A percentile compares a stretch with the other conserved stretches of the same genome.
Conservation (phyloP, 2,888 invertebrate species). For the Nasonovia ribisnigri region DNA sequence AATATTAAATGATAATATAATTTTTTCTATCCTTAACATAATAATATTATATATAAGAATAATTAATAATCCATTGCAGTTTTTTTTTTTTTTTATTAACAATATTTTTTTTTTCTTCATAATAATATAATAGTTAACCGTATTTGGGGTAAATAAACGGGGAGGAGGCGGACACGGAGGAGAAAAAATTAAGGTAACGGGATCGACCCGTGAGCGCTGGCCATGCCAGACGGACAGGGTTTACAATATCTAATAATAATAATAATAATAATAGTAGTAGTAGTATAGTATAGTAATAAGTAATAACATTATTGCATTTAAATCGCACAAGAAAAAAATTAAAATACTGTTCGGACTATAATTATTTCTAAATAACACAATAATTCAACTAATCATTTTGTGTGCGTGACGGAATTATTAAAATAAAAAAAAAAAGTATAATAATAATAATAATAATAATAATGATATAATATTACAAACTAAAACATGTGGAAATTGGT, state of each 20-base stretch:
- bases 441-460: constrained; percentile 31
- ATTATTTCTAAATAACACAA: constrained; percentile 38
- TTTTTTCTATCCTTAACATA: constrained; percentile 64
- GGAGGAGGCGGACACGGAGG: not conserved
- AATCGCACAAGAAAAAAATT: constrained; percentile 43
- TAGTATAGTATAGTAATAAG: constrained; percentile 45
- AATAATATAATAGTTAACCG: constrained; percentile 40
- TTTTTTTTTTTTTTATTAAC: constrained; percentile 50
- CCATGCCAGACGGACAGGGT: not conserved
- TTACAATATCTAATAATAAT: constrained; percentile 34
- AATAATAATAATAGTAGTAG: constrained; percentile 34
- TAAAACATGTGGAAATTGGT: constrained; percentile 61
- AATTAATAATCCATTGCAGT: constrained; percentile 63
- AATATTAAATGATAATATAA: constrained; percentile 63
- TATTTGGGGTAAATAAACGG: constrained; percentile 23
- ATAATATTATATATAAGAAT: constrained; percentile 63
- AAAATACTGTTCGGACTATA: constrained; percentile 60
- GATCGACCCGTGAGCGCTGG: not conserved
- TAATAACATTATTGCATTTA: constrained; percentile 52
- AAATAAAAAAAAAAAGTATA: constrained; percentile 10
- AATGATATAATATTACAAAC: constrained; percentile 44
- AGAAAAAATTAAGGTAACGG: constrained; percentile 57
- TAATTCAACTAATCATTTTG: constrained; percentile 52
- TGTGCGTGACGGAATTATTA: constrained; percentile 49
- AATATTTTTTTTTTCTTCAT: constrained; percentile 33